phyloP scores from a whole-genome alignment of 2,797 vertebrate species.

The Sciurus carolinensis region DNA sequence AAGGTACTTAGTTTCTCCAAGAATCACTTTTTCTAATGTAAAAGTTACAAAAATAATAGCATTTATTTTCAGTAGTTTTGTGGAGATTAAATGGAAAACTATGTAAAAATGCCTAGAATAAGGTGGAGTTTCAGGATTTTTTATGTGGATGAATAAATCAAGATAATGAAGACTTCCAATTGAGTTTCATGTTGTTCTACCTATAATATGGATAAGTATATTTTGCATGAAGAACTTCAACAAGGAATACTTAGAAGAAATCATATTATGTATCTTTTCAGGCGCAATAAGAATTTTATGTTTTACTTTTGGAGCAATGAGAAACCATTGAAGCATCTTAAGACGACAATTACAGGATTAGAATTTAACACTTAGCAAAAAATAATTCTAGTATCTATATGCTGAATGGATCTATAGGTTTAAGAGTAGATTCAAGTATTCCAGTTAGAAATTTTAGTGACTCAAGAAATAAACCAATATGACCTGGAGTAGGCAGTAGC shows the following conservation, averaged over 20 bases:
- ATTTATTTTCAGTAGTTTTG: background rate
- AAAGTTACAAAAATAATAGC: background rate
- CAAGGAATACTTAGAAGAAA: background rate
- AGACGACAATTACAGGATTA: background rate
- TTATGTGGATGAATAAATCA: background rate
- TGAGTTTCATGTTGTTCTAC: background rate
- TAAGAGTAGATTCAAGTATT: background rate
- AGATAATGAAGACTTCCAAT: background rate
- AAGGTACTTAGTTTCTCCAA: background rate
- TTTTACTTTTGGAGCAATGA: background rate
- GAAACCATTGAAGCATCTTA: background rate
- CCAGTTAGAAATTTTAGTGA: background rate
- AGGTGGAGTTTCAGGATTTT: background rate
- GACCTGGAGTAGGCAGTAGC: background rate
- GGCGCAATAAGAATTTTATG: background rate
- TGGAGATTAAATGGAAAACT: constrained; percentile 1
- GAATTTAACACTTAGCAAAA: background rate
- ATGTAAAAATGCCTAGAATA: background rate
- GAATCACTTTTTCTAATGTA: background rate
- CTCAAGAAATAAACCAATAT: background rate
- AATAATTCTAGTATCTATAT: background rate
- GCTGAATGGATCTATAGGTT: background rate
- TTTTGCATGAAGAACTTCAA: background rate
- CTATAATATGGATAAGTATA: background rate
- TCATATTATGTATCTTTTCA: background rate